These are phyloP conservation scores for Solenodon paradoxus DNA, from an alignment of 2,113 vertebrate species.

Conservation along the genomic window DNA sequence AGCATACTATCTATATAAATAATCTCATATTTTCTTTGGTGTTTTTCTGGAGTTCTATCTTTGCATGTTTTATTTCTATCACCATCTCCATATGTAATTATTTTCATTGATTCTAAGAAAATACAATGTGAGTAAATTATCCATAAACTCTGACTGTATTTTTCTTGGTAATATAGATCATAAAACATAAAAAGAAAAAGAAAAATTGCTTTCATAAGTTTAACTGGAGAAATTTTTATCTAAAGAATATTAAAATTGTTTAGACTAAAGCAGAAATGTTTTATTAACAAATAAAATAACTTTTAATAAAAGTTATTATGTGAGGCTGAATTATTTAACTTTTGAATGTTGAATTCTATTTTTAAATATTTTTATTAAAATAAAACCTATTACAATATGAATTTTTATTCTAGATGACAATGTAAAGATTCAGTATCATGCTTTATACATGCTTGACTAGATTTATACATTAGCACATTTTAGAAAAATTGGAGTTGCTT, in stretches of 20 bases:
- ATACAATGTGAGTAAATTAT: neutral
- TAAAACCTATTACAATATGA: neutral
- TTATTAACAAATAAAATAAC: neutral
- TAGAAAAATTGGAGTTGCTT: neutral
- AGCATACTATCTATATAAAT: neutral
- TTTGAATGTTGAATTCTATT: neutral
- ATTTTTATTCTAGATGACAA: neutral
- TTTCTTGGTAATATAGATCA: neutral
- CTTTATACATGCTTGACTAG: neutral
- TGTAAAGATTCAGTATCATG: neutral
- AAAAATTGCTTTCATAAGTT: neutral
- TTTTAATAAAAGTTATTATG: neutral
- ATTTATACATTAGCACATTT: neutral
- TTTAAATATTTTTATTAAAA: neutral
- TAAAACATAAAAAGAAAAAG: neutral
- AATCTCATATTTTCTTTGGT: neutral
- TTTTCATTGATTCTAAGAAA: neutral
- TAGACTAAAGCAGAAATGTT: neutral
- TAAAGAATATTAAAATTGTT: neutral
- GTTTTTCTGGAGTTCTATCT: neutral
- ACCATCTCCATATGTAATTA: neutral
- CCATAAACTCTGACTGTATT: neutral
- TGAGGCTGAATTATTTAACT: neutral
- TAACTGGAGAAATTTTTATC: neutral
- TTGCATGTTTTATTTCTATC: neutral